These are phyloP conservation scores for Patella ulyssiponensis DNA, from an alignment of 2,888 invertebrate species.

Conservation along the genomic window DNA sequence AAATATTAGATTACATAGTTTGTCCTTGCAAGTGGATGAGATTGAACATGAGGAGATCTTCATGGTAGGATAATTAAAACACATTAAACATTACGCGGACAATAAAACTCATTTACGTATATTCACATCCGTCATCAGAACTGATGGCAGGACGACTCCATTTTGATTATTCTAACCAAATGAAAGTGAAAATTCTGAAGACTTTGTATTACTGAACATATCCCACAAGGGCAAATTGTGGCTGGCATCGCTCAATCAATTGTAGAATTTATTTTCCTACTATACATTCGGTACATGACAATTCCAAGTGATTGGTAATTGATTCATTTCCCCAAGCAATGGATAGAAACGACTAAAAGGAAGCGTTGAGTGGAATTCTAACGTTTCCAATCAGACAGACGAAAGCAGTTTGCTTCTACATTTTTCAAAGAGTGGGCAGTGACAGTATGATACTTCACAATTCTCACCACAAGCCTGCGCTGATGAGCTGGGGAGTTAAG, in stretches of 20 bases:
- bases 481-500: no score
- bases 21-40: background rate
- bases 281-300: slow-evolving; percentile 34
- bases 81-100: background rate
- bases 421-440: no score
- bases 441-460: no score
- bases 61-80: background rate
- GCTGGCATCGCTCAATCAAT: slow-evolving; percentile 33
- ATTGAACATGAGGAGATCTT: background rate
- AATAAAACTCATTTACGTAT: background rate
- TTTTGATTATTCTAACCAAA: background rate
- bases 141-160: background rate
- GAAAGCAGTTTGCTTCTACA: no score
- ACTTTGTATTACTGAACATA: background rate
- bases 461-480: no score
- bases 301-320: slow-evolving; percentile 40
- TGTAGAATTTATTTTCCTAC: slow-evolving; percentile 33
- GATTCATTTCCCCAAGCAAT: slow-evolving; percentile 40
- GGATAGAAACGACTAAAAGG: slow-evolving; percentile 22
- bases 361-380: slow-evolving; percentile 8
- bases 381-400: slow-evolving; percentile 5
- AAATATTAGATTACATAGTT: slow-evolving; percentile 15
- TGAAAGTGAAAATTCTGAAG: background rate
- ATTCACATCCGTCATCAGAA: background rate
- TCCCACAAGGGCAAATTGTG: slow-evolving; percentile 13